Conservation (phyloP, 2,113 vertebrate species). For the Urocynchramus pylzowi region DNA sequence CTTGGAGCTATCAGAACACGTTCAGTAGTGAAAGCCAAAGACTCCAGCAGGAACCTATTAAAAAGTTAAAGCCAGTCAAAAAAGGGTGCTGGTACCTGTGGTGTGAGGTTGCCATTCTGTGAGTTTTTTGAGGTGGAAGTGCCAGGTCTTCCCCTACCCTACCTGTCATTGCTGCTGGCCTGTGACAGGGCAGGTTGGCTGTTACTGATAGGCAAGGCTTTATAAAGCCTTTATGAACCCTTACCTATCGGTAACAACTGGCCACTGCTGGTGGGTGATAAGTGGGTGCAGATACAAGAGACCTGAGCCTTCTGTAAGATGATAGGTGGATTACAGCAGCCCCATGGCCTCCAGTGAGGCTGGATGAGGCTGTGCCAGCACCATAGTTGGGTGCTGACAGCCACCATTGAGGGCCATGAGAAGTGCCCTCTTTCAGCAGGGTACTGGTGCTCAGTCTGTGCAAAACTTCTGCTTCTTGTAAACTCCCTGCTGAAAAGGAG, state of each 20-base stretch:
- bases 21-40: not conserved
- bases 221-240: not conserved
- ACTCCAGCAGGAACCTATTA: not conserved
- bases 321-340: not conserved
- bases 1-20: not conserved
- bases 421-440: not conserved
- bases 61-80: not conserved
- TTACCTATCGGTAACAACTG: not conserved
- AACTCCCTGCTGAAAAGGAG: not conserved
- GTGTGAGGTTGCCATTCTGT: not conserved
- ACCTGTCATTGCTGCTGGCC: not conserved
- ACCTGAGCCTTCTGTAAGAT: not conserved
- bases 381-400: not conserved
- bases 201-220: not conserved
- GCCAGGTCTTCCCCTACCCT: not conserved
- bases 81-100: not conserved
- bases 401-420: not conserved
- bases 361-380: not conserved
- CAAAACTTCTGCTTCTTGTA: not conserved
- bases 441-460: not conserved
- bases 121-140: not conserved
- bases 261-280: not conserved
- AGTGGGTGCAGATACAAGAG: not conserved
- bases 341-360: accelerated
- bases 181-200: not conserved